Evolutionary conservation across 2,113 vertebrate genomes (phyloP), one percentile per base, ranked within the genome.

Genomic region (Caloenas nicobarica): DNA sequence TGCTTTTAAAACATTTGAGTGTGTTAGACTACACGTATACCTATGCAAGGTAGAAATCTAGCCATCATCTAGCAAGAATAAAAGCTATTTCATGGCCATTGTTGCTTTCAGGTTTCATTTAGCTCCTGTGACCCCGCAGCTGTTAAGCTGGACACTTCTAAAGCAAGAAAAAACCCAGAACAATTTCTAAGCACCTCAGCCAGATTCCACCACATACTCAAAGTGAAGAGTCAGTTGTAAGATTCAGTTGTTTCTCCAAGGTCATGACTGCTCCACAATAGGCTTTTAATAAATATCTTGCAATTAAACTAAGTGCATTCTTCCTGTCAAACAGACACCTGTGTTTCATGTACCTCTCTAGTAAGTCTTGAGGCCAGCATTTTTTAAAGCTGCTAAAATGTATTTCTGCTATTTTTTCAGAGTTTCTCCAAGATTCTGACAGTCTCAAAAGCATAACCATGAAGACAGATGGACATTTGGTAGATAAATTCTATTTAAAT

Each of bases 271-370:
- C n/a, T 61, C 74, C 46, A 77, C 56, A 91, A 80, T 23, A 83
- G 65, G 40, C 58, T 60, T 93, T 84, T 48, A 86, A 94, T 82
- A 97, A 88, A 82, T 61, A 93, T 38, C 15, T 73, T 65, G 62
- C 72, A 96, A 85, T 62, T 86, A 86, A 92, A 80, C 50, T 58
- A 91, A 92, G 64, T 61, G 54, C 80, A 86, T 82, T 96, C 58
- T 88, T 93, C 54, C 57, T 85, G 72, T 87, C 80, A 81, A 34
- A 77, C n/a, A 89, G 68, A 72, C 56, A 96, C 89, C 74, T 64
- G 74, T n/a, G 58, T 93, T 82, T 87, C 74, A 70, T 61, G 91
- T 89, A 81, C 71, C 22, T 76, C 77, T 48, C 46, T 3, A 57
- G 22, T 4, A 65, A 84, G 40, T 65, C 58, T 80, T 53, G 26